A percentile compares a stretch with the other conserved stretches of the same genome.
These are phyloP conservation scores for Dasyprocta punctata DNA, from an alignment of 2,113 vertebrate genomes.

Conservation along the genomic window DNA sequence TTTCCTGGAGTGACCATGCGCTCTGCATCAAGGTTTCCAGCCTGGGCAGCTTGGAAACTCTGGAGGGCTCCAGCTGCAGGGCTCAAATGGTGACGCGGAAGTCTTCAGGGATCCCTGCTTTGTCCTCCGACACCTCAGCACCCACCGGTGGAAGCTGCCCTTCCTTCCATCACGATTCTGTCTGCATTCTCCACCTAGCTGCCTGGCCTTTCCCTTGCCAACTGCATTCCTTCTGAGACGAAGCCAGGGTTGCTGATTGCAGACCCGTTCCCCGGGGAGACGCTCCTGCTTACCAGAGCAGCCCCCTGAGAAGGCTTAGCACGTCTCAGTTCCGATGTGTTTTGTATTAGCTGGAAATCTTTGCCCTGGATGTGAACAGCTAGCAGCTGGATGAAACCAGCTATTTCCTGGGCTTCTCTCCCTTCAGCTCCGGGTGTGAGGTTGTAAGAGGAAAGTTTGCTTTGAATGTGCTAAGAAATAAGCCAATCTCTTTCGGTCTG, in stretches of 20 bases:
- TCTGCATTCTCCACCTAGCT: not conserved
- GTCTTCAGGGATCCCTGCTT: not conserved
- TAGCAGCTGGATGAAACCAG: not conserved
- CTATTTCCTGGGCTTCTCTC: not conserved
- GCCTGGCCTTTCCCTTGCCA: not conserved
- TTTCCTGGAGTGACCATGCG: not conserved
- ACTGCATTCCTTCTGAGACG: not conserved
- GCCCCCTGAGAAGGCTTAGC: not conserved
- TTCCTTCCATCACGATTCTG: not conserved
- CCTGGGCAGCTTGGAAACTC: not conserved
- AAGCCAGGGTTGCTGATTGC: not conserved
- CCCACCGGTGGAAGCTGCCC: too few species aligned
- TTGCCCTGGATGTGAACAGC: not conserved
- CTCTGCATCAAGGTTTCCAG: fast-evolving
- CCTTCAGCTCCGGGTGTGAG: not conserved
- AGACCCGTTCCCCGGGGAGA: fast-evolving
- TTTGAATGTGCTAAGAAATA: slow-evolving; percentile 36
- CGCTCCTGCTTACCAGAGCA: not conserved
- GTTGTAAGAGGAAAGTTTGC: not conserved
- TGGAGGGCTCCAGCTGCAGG: fast-evolving
- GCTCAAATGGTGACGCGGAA: fast-evolving
- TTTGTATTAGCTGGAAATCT: not conserved
- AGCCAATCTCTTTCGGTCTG: not conserved
- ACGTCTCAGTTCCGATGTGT: too few species aligned
- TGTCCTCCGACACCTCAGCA: not conserved